phyloP scores from a whole-genome alignment of 2,113 vertebrate species.

The Leptobrachium leishanense region DNA sequence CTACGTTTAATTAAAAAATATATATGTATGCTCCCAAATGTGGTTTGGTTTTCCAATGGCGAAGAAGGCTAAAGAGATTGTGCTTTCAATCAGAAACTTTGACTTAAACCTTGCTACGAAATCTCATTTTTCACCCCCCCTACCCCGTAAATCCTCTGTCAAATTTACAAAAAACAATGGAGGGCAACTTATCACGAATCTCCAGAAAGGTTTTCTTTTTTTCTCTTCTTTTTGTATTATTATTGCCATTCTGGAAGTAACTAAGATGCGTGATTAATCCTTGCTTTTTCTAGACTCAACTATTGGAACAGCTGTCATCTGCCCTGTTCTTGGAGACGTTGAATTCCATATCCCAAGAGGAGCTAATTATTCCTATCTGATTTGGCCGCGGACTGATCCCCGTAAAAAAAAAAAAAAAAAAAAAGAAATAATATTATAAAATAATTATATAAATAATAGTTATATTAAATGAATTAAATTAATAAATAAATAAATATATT shows the following conservation, averaged over 20 bases:
- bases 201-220: slow-evolving; percentile 63
- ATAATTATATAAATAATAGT: too few relatives aligned
- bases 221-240: too few relatives aligned
- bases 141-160: slow-evolving; percentile 41
- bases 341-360: slow-evolving; percentile 84
- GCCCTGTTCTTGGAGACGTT: slow-evolving; percentile 77
- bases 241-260: slow-evolving; percentile 62
- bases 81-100: slow-evolving; percentile 44
- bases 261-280: slow-evolving; percentile 68
- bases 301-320: slow-evolving; percentile 79
- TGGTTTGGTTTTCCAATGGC: slow-evolving; percentile 31
- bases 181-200: slow-evolving; percentile 67
- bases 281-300: slow-evolving; percentile 62
- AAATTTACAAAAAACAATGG: slow-evolving; percentile 56
- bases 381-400: slow-evolving; percentile 90
- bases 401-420: slow-evolving; percentile 56
- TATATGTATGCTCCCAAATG: neutral
- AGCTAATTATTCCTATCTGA: slow-evolving; percentile 88
- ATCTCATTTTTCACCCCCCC: slow-evolving; percentile 20
- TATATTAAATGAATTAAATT: too few relatives aligned
- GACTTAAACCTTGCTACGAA: slow-evolving; percentile 42
- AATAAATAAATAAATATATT: slow-evolving; percentile 15
- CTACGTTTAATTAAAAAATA: neutral
- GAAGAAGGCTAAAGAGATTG: slow-evolving; percentile 23
- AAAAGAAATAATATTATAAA: neutral